Evolutionary conservation across 2,113 vertebrate species (phyloP).

Genomic region (Tenebrosternarchus preto): DNA sequence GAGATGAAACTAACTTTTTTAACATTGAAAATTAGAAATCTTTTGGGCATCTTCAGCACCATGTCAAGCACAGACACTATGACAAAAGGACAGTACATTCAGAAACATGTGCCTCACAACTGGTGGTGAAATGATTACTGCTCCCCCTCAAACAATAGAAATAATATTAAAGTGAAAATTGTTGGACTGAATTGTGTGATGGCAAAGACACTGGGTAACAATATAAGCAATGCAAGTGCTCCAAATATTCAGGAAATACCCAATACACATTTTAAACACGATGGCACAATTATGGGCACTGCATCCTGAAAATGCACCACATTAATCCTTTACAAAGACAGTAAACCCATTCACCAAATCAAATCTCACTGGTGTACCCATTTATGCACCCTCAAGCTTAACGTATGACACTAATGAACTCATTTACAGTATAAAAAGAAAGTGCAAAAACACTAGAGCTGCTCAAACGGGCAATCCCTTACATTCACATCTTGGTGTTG

Average conservation of each 20-base stretch:
- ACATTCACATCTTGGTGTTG: constrained; percentile 57
- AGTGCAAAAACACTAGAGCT: constrained; percentile 56
- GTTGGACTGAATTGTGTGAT: not conserved
- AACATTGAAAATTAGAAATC: constrained; percentile 32
- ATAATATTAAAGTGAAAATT: no score
- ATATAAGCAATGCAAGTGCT: constrained; percentile 12
- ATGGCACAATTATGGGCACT: constrained; percentile 42
- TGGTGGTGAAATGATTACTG: not conserved
- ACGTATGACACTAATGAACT: constrained; percentile 41
- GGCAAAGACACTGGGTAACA: not conserved
- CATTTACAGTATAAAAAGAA: constrained; percentile 60
- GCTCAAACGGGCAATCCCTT: constrained; percentile 51
- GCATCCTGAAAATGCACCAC: constrained; percentile 46
- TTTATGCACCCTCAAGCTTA: constrained; percentile 15
- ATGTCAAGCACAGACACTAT: constrained; percentile 43
- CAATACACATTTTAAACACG: constrained; percentile 41
- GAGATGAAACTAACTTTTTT: not conserved
- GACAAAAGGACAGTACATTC: constrained; percentile 55
- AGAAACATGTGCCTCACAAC: constrained; percentile 55
- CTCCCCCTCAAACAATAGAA: constrained; percentile 34
- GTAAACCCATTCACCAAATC: constrained; percentile 54
- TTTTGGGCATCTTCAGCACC: constrained; percentile 50
- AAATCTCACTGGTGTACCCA: constrained; percentile 56
- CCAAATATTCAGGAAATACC: constrained; percentile 6
- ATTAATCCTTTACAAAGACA: constrained; percentile 3